Conservation (phyloP, 2,113 vertebrate species). For the Seriola dumerili region DNA sequence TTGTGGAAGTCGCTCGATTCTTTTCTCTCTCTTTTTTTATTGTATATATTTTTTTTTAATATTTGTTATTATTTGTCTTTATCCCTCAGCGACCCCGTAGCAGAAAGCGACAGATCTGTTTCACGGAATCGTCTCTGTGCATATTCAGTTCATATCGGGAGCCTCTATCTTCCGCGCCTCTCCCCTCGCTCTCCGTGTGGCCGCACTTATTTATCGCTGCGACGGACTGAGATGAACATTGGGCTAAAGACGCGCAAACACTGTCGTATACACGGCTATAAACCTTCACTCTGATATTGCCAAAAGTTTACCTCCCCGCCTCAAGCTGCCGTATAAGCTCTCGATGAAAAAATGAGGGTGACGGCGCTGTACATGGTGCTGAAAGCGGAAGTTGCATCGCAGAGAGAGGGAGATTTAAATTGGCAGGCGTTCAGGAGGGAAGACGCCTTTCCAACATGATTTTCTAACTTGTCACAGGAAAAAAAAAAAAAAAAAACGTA, state of each 20-base stretch:
- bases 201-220: slow-evolving; percentile 69
- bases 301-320: slow-evolving; percentile 88
- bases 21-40: background rate
- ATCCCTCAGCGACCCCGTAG: slow-evolving; percentile 85
- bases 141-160: slow-evolving; percentile 87
- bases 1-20: slow-evolving; percentile 32
- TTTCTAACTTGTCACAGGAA: background rate
- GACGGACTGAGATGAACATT: slow-evolving; percentile 71
- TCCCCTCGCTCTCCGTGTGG: slow-evolving; percentile 45
- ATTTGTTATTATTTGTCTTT: background rate
- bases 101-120: slow-evolving; percentile 82
- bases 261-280: slow-evolving; percentile 62
- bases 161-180: slow-evolving; percentile 62
- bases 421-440: background rate
- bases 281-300: slow-evolving; percentile 77
- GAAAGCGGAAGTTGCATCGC: slow-evolving; percentile 90
- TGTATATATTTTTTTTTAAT: background rate
- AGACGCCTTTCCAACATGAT: background rate
- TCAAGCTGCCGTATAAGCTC: slow-evolving; percentile 71
- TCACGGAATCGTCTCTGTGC: slow-evolving; percentile 86
- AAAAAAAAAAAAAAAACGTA: background rate
- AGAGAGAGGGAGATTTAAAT: slow-evolving; percentile 89
- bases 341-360: slow-evolving; percentile 76
- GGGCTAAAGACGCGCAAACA: slow-evolving; percentile 63
- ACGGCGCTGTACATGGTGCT: slow-evolving; percentile 81